Percentiles rank a stretch among this genome's conserved stretches.
Conservation (phyloP, 2,888 invertebrate species). For the Cheilosia vernalis region DNA sequence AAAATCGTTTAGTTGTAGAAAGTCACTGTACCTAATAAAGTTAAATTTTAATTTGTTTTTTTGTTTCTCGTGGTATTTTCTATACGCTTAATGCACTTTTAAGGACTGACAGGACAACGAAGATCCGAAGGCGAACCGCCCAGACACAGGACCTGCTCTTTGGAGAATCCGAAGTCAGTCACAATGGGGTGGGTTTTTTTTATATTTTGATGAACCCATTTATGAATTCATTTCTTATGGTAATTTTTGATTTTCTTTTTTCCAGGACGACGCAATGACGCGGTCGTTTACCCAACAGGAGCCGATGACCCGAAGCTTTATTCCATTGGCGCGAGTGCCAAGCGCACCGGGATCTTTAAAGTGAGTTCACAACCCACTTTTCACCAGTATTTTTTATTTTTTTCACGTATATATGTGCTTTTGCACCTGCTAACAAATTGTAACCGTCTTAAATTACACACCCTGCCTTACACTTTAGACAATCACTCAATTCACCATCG, state of each 20-base stretch:
- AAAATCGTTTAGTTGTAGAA: constrained; percentile 11
- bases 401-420: background rate
- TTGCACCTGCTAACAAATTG: constrained; percentile 30
- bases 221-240: background rate
- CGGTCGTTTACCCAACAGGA: constrained; percentile 79
- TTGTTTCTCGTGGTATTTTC: background rate
- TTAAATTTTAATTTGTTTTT: constrained; percentile 36
- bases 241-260: constrained; percentile 20
- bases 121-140: constrained; percentile 87
- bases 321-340: constrained; percentile 86
- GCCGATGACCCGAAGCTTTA: constrained; percentile 76
- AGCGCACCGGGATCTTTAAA: constrained; percentile 91
- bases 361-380: constrained; percentile 83
- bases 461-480: constrained; percentile 68
- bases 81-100: background rate
- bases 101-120: constrained; percentile 80
- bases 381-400: background rate
- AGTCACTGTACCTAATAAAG: constrained; percentile 39
- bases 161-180: constrained; percentile 82
- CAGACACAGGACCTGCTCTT: constrained; percentile 89
- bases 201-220: background rate
- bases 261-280: constrained; percentile 78
- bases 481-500: constrained; percentile 78
- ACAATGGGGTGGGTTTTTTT: constrained; percentile 76
- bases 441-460: constrained; percentile 41